Evolutionary conservation across 2,888 invertebrate species (phyloP), one percentile per base, ranked within the genome.

Genomic region (Linhomoeus sp.): DNA sequence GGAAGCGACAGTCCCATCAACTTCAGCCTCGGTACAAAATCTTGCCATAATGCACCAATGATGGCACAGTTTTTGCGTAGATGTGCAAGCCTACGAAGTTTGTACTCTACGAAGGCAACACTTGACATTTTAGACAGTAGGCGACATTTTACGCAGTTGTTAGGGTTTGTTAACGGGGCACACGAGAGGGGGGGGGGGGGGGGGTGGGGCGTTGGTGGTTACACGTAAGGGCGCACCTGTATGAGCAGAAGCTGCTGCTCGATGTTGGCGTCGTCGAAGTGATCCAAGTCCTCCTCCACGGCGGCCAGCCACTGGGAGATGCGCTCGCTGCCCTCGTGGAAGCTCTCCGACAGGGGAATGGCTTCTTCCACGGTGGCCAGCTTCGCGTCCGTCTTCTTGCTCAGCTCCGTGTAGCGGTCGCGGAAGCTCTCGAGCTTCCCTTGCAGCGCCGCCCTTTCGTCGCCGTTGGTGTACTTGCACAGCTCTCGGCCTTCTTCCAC

Each of bases 271-370:
- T 85, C 81, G 56, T 92, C 90, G 46, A 81, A 79, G 0, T 79
- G 75, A 64, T 94, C 92, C 0, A 92, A 84, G 45, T 81, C 79
- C 0, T 79, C 75, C 65, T 94, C 94, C 0, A 92, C 85, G 3
- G 77, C 78, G 53, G 83, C 77, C 80, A 94, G 82, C 90, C 92
- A 92, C 57, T 87, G 83, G 45, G 84, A 78, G 17, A 94, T 71
- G 64, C 76, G 76, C 57, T 77, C 80, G 67, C 92, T 90, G 43
- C 81, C 80, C 53, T 81, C 81, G 63, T 87, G 84, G 73, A 94
- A 51, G 36, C 56, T 83, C 60, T 88, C 83, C 1, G 90, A 87
- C 43, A 94, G 67, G 2, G 94, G 92, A 55, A 97, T 67, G 0
- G 90, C 85, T 61, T 86, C 65, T 48, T 69, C 65, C 56, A 70